Base-by-base conservation (phyloP, 1,140 invertebrate species). In the Bombus ignitus region DNA sequence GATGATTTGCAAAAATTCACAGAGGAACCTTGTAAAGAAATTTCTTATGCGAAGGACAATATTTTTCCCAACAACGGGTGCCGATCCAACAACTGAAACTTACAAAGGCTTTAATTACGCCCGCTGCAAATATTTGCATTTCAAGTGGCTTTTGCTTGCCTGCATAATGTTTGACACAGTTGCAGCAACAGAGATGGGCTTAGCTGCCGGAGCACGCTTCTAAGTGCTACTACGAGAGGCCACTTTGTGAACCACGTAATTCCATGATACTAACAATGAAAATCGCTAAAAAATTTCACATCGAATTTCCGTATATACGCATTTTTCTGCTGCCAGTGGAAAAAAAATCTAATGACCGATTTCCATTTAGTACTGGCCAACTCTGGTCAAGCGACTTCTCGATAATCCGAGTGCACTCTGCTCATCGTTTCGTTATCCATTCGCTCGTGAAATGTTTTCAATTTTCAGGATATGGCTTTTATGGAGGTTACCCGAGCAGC, bases 131-230 rank as follows among this genome's bases (percentile, higher is more conserved):
- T 86, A 92, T 92, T 92, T 92, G 88, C 91, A 91, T 92, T 92
- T 91, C 90, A 91, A 92, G 91, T 81, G 86, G 87, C 87, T 88
- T 90, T 79, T 86, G 87, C 86, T 87, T 87, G 87, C 77, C 87
- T 89, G 91, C 86, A 91, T 92, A 90, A 92, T 91, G 90, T 91
- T 91, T 91, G 88, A 90, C 87, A 91, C 90, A 92, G 90, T 71
- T 89, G 82, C 70, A 65, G 39, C 88, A 35, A 72, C 53, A 47
- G 57, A 71, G 59, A 71, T 66, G 59, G 73, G 66, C 74, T 65
- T 39, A 35, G 35, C 28, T 39, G 59, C 22, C n/a, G 47, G 62
- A 39, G 35, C 70, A 68, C 59, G 68, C 18, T 32, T 59, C 37
- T 81, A 81, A 90, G 81, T 84, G 68, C 68, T 73, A 66, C 68